phyloP scores from a whole-genome alignment of 1,140 invertebrate genomes.

The Limonius californicus region DNA sequence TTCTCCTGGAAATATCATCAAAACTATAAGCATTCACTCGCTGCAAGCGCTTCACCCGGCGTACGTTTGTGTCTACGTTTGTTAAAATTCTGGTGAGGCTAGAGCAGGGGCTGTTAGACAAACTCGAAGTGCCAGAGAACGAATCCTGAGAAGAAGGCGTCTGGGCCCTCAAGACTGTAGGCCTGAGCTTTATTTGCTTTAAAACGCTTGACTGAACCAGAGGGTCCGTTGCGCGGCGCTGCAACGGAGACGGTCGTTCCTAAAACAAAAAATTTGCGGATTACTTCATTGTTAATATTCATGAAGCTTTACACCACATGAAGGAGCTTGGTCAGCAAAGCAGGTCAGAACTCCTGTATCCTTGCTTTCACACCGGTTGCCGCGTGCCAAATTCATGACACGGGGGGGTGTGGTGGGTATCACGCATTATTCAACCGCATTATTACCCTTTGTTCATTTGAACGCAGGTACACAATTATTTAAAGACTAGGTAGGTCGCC shows the following conservation, averaged over 20 bases:
- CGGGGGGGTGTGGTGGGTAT: no score
- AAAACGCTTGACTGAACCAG: background rate
- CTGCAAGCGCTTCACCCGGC: background rate
- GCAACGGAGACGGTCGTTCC: background rate
- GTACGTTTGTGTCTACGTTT: background rate
- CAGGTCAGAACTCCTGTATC: no score
- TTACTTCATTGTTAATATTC: no score
- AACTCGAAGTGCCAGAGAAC: background rate
- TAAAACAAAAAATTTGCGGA: no score
- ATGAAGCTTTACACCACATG: no score
- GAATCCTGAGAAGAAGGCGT: background rate
- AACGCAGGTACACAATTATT: no score
- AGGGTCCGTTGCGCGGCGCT: background rate
- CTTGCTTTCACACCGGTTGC: no score
- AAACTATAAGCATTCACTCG: background rate
- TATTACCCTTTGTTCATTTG: no score
- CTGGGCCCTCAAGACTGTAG: background rate
- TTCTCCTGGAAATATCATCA: background rate
- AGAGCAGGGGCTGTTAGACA: background rate
- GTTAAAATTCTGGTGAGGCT: background rate
- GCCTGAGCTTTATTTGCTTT: background rate
- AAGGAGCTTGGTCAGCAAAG: no score
- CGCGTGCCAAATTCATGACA: no score
- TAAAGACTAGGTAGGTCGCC: no score
- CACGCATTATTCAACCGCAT: no score